Evolutionary conservation across 1,140 invertebrate genomes (phyloP), one percentile per base, ranked within the genome.

Genomic region (Cotesia chilonis): DNA sequence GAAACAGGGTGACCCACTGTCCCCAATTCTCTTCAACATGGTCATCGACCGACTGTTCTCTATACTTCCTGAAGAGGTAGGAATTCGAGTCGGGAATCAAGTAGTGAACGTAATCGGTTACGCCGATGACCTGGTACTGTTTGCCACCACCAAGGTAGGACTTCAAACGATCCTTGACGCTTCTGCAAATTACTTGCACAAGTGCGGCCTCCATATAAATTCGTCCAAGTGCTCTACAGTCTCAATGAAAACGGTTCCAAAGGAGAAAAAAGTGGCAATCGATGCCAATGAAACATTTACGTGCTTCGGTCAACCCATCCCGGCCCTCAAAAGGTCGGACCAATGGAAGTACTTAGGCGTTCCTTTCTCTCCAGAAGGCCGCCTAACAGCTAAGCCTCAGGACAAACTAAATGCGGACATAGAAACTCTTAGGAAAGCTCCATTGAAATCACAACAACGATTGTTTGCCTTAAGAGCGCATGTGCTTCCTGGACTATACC

Each of bases 21-120:
- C 63, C 38, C 63, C 70, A 35, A 20, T 88, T 3, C 74, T 89
- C 4, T 90, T 89, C 70, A 89, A 88, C 70, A 60, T 87, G 54
- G 84, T 84, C 0, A 78, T 89, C 54, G 87, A 89, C 59, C 68
- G 80, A 0, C 66, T 83, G 0, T 68, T 89, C 0, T 1, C 9
- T 6, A 60, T 47, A 0, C 47, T 83, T 6, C 78, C 80, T 4
- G 51, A 59, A 2, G 72, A 74, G 2, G 73, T 82, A 1, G 82
- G 80, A 6, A 78, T 79, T 17, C 63, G 75, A 9, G 35, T 82
- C 6, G 80, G 72, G 1, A 66, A 60, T 1, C 66, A 65, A n/a
- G 59, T n/a, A 3, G 14, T 79, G 6, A 81, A 79, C 5, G 76
- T 79, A 0, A 67, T 85, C 14, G 85, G 82, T 1, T 88, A 82